Evolutionary conservation across 2,113 vertebrate genomes (phyloP).

Genomic region (Gymnobelideus leadbeateri): DNA sequence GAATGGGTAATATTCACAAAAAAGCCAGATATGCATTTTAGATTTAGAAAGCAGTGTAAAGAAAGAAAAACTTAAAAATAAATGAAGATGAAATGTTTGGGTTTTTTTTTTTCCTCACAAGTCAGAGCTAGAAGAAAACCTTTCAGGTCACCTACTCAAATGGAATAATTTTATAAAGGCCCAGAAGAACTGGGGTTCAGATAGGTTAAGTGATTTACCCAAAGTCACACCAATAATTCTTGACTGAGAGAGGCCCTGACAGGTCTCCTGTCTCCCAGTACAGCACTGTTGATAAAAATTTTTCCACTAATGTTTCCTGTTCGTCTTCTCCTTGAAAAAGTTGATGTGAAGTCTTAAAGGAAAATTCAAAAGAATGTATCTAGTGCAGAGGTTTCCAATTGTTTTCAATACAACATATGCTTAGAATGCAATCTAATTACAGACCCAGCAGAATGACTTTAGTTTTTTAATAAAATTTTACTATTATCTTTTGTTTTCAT

Average conservation of each 20-base stretch:
- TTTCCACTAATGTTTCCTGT: neutral
- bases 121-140: neutral
- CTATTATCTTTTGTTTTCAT: neutral
- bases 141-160: neutral
- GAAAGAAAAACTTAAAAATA: conserved; percentile 30
- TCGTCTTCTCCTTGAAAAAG: conserved; percentile 17
- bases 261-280: neutral
- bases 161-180: neutral
- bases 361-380: conserved; percentile 46
- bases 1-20: neutral
- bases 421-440: conserved; percentile 58
- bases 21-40: neutral
- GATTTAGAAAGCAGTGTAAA: neutral
- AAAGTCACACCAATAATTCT: neutral
- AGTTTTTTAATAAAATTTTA: neutral
- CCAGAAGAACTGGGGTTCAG: neutral
- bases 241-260: neutral
- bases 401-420: conserved; percentile 51
- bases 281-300: neutral
- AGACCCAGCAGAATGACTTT: conserved; percentile 12
- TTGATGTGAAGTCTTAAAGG: conserved; percentile 10
- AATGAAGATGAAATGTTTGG: neutral
- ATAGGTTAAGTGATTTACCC: neutral
- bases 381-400: conserved; percentile 54
- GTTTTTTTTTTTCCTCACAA: neutral